Evolutionary conservation across 2,888 invertebrate species (phyloP), one percentile per base, ranked within the genome.

Genomic region (Euphydryas editha): DNA sequence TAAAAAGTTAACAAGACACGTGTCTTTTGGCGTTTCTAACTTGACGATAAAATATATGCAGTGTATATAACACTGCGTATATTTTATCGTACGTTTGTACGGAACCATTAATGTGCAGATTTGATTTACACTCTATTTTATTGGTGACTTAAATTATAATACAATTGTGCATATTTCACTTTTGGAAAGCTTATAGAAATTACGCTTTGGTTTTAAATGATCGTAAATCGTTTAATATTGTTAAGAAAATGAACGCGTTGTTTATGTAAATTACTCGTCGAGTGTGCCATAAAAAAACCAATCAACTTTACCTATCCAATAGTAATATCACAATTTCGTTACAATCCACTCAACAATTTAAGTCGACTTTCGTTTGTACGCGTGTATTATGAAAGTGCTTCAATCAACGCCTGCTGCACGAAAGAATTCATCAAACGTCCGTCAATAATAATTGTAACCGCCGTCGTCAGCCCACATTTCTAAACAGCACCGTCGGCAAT

Each of bases 401-500:
- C 70, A 65, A 65, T 68, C 69, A 51, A 36, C 72, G 60, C 68
- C 49, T 55, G 24, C 49, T 55, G 24, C 36, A 59, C 44, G 64
- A 49, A 67, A 62, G 66, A 69, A 71, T 67, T 62, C 71, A 68
- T 71, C 68, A 71, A 68, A 63, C 55, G 42, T 62, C 72, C 58
- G 67, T 72, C 70, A 69, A 68, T 72, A 71, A 71, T 72, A 72
- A 75, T 65, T 72, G 70, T 72, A 73, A 65, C 62, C 69, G 71
- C 73, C 66, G 63, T 72, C 73, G 69, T 72, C 73, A 69, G 70
- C 73, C 71, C 70, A 72, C 69, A 67, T 70, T 74, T 75, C 72
- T 68, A 73, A 76, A 74, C 73, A 57, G 57, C 66, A 62, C 51
- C 72, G 68, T 76, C 75, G 74, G 73, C 83, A 85, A 87, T 87